Evolutionary conservation across 2,888 invertebrate genomes (phyloP), one percentile per base, ranked within the genome.

Genomic region (Incurvaria masculella): DNA sequence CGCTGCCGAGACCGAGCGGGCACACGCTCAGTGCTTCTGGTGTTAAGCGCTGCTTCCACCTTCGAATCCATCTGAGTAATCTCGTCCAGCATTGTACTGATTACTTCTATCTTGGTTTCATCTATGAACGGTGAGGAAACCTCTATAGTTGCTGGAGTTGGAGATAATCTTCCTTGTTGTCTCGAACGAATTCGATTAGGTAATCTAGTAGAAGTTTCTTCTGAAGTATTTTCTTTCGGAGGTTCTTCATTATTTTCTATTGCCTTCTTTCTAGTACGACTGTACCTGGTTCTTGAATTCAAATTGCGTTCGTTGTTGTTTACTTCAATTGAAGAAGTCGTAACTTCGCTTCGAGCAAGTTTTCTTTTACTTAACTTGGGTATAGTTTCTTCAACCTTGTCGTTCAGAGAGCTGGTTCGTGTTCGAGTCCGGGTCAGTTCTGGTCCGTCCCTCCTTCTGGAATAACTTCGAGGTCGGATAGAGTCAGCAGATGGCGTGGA

Each of bases 251-350:
- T 33, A n/a, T 14, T n/a, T 21, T 61, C 60, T 39, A 55, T 52
- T 16, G 64, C 59, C 59, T 64, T 67, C 52, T 61, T 68, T 38
- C 72, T 69, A 46, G 70, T 63, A 59, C 76, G 68, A 59, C 57
- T 63, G 40, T 57, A 60, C 42, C 67, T 68, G 59, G 65, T 72
- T 65, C 69, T 67, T 20, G 69, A 27, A 67, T 60, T 72, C 66
- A 52, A 70, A 69, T 42, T 16, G 65, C 68, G 66, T 63, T 72
- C 72, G 63, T 63, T 70, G 47, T 60, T 57, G 53, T 62, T 61
- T 41, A 57, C 55, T 52, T 60, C 56, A 44, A 33, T 44, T 20
- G 20, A 16, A 42, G 42, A 20, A 14, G 54, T 54, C 38, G 58
- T 52, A 45, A 55, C 53, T 46, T 62, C 60, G 47, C 51, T 48